These are phyloP conservation scores for Peromyscus leucopus DNA, from an alignment of 2,113 vertebrate species.

Conservation along the genomic window DNA sequence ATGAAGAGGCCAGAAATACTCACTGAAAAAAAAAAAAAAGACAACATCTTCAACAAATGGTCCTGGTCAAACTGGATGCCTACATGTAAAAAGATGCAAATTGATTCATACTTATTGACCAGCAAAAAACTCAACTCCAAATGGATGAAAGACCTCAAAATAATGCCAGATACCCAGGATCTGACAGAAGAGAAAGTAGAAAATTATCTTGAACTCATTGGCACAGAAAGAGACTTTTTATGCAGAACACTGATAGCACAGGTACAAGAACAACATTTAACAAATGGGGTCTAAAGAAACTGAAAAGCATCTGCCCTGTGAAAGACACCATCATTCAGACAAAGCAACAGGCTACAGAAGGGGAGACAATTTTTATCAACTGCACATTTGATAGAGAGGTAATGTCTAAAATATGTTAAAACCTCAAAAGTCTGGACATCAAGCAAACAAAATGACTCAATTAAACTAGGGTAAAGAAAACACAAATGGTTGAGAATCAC, in stretches of 20 bases:
- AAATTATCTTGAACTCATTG: background rate
- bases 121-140: background rate
- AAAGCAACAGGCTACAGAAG: background rate
- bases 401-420: background rate
- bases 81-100: background rate
- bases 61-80: background rate
- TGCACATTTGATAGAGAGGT: background rate
- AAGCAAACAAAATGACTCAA: background rate
- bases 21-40: background rate
- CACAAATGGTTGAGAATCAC: background rate
- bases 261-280: background rate
- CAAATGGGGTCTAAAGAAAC: background rate
- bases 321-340: background rate
- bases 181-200: background rate
- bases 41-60: background rate
- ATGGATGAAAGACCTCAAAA: too few species aligned
- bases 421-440: background rate
- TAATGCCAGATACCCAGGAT: too few species aligned
- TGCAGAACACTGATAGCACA: background rate
- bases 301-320: background rate
- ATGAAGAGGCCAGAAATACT: background rate
- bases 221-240: background rate
- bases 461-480: too few species aligned
- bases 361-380: background rate
- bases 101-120: background rate